Percentiles rank a stretch among this genome's conserved stretches.
Evolutionary conservation across 2,113 vertebrate genomes (phyloP).

Genomic region (Chamaea fasciata): DNA sequence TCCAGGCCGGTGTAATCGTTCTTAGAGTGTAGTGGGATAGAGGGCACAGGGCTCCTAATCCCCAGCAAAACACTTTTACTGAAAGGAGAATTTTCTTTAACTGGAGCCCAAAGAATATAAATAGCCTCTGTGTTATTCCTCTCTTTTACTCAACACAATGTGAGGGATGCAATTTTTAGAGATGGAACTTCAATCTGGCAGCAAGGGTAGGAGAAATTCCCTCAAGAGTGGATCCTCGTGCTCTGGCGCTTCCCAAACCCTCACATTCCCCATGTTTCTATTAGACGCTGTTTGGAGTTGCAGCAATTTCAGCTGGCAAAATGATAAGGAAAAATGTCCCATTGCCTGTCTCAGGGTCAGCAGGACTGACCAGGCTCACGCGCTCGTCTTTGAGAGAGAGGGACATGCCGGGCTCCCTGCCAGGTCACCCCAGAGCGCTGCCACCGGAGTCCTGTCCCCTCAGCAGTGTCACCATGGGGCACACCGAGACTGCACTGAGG

Average conservation of each 20-base stretch:
- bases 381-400: fast-evolving
- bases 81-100: not conserved
- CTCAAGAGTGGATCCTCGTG: not conserved
- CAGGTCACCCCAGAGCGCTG: fast-evolving
- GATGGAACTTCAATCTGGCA: not conserved
- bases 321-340: not conserved
- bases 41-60: not conserved
- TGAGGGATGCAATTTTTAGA: not conserved
- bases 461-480: fast-evolving
- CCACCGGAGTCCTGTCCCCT: fast-evolving
- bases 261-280: not conserved
- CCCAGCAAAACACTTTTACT: not conserved
- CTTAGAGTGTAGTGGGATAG: not conserved
- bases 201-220: not conserved
- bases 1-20: not conserved
- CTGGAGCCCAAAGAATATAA: not conserved
- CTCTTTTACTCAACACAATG: not conserved
- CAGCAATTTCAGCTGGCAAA: not conserved
- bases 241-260: not conserved
- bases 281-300: not conserved
- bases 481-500: fast-evolving
- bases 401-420: too few relatives aligned
- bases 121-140: not conserved
- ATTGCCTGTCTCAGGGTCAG: not conserved
- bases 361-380: fast-evolving